phyloP scores from a whole-genome alignment of 2,888 invertebrate species.

The Rapana venosa region DNA sequence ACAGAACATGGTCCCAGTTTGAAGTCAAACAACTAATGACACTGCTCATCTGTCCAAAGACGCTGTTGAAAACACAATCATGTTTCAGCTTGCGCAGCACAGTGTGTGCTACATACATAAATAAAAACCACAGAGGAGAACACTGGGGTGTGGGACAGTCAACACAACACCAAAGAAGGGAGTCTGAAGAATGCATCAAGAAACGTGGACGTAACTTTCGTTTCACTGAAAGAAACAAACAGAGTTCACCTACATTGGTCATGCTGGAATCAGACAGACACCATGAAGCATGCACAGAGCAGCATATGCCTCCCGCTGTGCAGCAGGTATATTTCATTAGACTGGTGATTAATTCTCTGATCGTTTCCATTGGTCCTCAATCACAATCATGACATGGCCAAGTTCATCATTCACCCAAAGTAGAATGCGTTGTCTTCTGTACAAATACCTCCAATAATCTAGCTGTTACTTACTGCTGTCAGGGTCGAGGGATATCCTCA shows the following conservation, averaged over 20 bases:
- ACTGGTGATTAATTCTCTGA: not conserved
- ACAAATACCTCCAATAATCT: no score
- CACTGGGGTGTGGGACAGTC: not conserved
- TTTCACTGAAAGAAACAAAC: not conserved
- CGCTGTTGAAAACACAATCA: not conserved
- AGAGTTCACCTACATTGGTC: not conserved
- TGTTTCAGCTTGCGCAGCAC: not conserved
- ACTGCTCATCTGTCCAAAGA: not conserved
- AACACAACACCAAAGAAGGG: conserved; percentile 19
- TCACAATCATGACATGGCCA: not conserved
- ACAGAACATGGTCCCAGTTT: conserved; percentile 2
- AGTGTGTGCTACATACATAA: not conserved
- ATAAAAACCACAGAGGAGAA: not conserved
- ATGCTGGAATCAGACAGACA: not conserved
- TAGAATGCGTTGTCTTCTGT: no score
- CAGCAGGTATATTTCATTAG: not conserved
- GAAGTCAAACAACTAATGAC: not conserved
- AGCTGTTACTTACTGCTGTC: no score
- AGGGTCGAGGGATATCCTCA: no score
- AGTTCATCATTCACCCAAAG: not conserved
- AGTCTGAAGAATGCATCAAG: conserved; percentile 11
- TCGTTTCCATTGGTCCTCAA: not conserved
- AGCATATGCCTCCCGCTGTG: not conserved
- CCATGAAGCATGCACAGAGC: not conserved
- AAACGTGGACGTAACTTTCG: not conserved